Evolutionary conservation across 2,113 vertebrate genomes (phyloP).

Genomic region (Pristiophorus japonicus): DNA sequence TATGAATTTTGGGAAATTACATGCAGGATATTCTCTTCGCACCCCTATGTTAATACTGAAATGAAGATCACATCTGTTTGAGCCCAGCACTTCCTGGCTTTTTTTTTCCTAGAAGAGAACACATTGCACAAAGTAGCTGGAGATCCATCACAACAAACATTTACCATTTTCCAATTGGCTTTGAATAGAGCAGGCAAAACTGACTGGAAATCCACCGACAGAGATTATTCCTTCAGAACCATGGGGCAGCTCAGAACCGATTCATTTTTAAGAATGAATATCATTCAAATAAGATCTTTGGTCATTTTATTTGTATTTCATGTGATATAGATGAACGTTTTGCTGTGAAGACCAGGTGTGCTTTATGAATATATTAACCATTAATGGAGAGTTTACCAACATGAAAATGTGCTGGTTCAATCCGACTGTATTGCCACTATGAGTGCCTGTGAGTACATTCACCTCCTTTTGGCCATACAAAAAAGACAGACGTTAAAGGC

Average conservation of each 20-base stretch:
- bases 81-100: neutral
- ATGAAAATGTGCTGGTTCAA: neutral
- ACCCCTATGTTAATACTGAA: neutral
- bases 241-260: neutral
- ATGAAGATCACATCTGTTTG: neutral
- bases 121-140: neutral
- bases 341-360: neutral
- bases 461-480: neutral
- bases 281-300: neutral
- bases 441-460: neutral
- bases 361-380: no score
- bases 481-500: neutral
- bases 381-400: no score
- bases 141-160: neutral
- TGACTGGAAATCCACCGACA: neutral
- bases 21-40: neutral
- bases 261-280: neutral
- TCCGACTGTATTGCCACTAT: neutral
- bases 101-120: neutral
- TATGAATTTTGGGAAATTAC: neutral
- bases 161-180: neutral
- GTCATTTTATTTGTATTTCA: neutral
- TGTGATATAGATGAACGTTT: neutral
- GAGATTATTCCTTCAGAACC: neutral
- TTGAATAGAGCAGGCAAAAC: neutral